Conservation (phyloP, 2,113 vertebrate genomes). For the Mus musculus region DNA sequence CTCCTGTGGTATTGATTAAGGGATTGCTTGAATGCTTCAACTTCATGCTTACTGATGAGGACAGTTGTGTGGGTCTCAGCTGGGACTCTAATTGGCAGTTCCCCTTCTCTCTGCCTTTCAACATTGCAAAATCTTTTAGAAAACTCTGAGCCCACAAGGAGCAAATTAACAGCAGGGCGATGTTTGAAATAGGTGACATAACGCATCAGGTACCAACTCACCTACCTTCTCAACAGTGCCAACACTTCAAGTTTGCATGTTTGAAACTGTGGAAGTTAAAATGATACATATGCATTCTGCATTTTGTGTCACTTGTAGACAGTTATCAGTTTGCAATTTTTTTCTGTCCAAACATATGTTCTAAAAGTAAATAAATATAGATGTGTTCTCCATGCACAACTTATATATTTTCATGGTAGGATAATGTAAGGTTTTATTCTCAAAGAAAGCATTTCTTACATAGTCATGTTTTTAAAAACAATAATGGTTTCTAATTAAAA, state of each 20-base stretch:
- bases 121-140: neutral
- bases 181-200: neutral
- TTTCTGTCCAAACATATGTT: conserved; percentile 6
- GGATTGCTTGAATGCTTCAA: neutral
- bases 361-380: neutral
- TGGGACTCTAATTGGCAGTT: conserved; percentile 47
- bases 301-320: neutral
- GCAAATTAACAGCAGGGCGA: neutral
- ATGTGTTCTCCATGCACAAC: neutral
- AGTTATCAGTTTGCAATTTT: neutral
- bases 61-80: conserved; percentile 13
- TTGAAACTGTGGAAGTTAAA: neutral
- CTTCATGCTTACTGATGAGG: conserved; percentile 32
- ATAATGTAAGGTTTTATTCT: neutral
- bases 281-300: neutral
- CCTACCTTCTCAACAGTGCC: neutral
- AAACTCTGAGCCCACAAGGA: neutral
- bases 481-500: neutral
- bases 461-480: neutral
- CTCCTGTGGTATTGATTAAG: conserved; percentile 5
- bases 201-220: neutral
- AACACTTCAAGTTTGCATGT: neutral
- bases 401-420: neutral
- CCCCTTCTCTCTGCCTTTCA: neutral
- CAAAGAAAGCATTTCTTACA: neutral